Evolutionary conservation across 2,888 invertebrate genomes (phyloP).

Genomic region (Aspidiotus rigidus): DNA sequence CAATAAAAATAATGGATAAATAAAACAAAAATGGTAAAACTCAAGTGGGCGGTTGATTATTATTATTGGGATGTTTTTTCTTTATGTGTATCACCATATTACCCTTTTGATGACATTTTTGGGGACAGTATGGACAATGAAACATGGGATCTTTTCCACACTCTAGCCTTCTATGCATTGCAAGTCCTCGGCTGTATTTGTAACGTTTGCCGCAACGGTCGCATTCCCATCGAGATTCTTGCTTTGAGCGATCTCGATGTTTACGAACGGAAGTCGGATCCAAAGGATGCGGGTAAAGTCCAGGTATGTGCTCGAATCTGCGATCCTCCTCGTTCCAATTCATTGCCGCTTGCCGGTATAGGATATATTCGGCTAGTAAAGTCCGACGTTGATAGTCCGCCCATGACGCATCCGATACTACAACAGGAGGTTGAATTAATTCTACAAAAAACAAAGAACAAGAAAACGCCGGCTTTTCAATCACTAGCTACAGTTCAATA

Average conservation of each 20-base stretch:
- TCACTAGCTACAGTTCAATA: no score
- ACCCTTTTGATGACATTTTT: constrained; percentile 38
- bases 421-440: constrained; percentile 28
- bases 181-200: constrained; percentile 37
- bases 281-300: constrained; percentile 36
- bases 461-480: background rate
- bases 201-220: constrained; percentile 38
- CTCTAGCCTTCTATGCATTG: constrained; percentile 42
- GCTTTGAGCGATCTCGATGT: constrained; percentile 35
- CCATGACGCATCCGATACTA: constrained; percentile 32
- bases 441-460: constrained; percentile 23
- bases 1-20: background rate
- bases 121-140: constrained; percentile 47
- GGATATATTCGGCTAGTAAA: constrained; percentile 35
- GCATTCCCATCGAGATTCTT: constrained; percentile 37
- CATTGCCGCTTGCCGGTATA: constrained; percentile 35
- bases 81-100: constrained; percentile 38
- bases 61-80: constrained; percentile 37
- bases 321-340: constrained; percentile 36
- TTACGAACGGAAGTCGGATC: constrained; percentile 36
- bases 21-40: background rate
- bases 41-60: constrained; percentile 27
- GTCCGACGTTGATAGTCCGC: constrained; percentile 36
- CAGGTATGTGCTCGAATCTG: constrained; percentile 36
- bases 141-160: constrained; percentile 46